Evolutionary conservation across 2,888 invertebrate species (phyloP), one percentile per base, ranked within the genome.

Genomic region (Aelia acuminata): DNA sequence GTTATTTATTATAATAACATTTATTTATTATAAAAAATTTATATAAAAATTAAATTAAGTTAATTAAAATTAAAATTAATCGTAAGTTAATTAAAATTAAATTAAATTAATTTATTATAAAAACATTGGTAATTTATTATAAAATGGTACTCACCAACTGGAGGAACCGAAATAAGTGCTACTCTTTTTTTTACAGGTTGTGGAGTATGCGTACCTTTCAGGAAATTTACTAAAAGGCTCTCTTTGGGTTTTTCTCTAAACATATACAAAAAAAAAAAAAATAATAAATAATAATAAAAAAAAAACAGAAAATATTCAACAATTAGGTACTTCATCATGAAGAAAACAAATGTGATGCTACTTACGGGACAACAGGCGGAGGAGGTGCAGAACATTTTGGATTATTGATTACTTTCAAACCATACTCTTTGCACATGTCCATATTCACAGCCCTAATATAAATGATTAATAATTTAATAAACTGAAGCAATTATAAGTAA

Each of bases 211-310:
- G 50, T 49, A 49, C 87, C 88, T 84, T 87, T 88, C 3, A 89
- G 80, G 80, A 88, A 89, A 84, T 87, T 89, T 8, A 87, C 50
- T 35, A 89, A 75, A 10, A 88, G 87, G 8, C 84, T 88, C 18
- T 88, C 89, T 88, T 89, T 89, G 8, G 84, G 50, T 49, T 89
- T 89, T 53, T 87, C 87, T 31, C 87, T 87, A 22, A n/a, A 87
- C 26, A 85, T 4, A 39, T 7, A 85, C 31, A 53, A 22, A 53
- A 85, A 49, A 85, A 70, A 50, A 22, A 26, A 49, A 48, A n/a
- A n/a, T n/a, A 22, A 63, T 50, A 39, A 39, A 70, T 47, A 3
- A 20, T 39, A n/a, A 47, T 47, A 70, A 1, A n/a, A 15, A 43
- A 80, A 1, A 43, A 3, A 10, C n/a, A n/a, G n/a, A 43, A 80